Conservation (phyloP, 2,888 invertebrate species). For the Polyploca ridens region DNA sequence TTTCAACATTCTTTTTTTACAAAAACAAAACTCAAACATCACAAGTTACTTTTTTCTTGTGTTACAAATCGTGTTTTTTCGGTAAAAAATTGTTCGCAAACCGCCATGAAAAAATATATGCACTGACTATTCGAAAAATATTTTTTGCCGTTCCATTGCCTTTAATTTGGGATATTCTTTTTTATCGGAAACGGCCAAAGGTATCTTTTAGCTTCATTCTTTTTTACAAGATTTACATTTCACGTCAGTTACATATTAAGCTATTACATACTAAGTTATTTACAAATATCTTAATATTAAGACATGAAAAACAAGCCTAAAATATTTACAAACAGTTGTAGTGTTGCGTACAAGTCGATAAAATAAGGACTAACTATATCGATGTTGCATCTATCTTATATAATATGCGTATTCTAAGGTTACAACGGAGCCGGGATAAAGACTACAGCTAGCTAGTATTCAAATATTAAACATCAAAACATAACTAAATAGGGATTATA, state of each 20-base stretch:
- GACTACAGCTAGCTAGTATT: neutral
- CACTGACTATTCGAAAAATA: conserved; percentile 73
- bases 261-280: conserved; percentile 31
- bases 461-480: neutral
- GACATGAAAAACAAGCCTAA: conserved; percentile 14
- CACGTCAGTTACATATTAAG: conserved; percentile 59
- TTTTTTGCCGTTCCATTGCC: conserved; percentile 57
- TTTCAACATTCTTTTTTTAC: conserved; percentile 66
- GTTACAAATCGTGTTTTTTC: conserved; percentile 58
- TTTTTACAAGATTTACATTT: conserved; percentile 49
- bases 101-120: conserved; percentile 64
- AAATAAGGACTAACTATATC: conserved; percentile 6
- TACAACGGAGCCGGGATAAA: neutral
- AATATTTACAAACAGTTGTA: conserved; percentile 19
- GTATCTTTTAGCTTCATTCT: conserved; percentile 27
- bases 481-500: neutral
- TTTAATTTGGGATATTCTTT: conserved; percentile 28
- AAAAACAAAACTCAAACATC: conserved; percentile 49
- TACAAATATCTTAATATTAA: conserved; percentile 20
- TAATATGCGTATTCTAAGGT: neutral
- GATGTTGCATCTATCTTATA: neutral
- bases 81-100: conserved; percentile 33
- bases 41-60: conserved; percentile 77
- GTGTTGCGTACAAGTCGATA: conserved; percentile 15
- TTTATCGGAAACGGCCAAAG: conserved; percentile 21